phyloP scores from a whole-genome alignment of 1,140 invertebrate genomes.

The Anastatus disparis region DNA sequence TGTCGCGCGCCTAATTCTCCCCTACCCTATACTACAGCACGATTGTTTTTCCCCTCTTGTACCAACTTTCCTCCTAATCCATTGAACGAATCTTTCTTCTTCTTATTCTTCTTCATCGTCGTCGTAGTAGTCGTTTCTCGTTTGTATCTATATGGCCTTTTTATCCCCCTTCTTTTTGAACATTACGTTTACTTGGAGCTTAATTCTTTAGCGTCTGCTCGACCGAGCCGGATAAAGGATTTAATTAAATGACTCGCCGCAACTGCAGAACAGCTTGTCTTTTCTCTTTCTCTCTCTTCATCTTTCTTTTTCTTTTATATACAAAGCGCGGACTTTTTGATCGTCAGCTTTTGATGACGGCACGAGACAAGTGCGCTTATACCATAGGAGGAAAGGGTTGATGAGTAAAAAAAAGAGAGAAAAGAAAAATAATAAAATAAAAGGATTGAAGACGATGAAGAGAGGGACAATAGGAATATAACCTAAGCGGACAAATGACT shows the following conservation, averaged over 20 bases:
- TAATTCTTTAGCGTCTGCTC: constrained; percentile 40
- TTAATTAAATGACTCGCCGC: constrained; percentile 42
- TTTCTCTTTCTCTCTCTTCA: not conserved
- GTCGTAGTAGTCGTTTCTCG: not conserved
- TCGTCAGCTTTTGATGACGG: constrained; percentile 22
- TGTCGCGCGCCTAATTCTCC: constrained; percentile 34
- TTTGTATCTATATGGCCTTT: too few species aligned
- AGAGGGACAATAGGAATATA: not conserved
- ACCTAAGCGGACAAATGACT: constrained; percentile 35
- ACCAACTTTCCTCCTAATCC: constrained; percentile 18
- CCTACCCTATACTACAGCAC: not conserved
- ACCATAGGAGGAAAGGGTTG: not conserved
- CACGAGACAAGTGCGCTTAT: not conserved
- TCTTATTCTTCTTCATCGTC: constrained; percentile 12
- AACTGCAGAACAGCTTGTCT: not conserved
- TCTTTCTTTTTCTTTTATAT: not conserved
- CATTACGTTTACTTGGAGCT: not conserved
- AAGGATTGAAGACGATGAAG: constrained; percentile 2
- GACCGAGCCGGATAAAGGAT: constrained; percentile 41
- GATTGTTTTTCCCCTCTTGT: not conserved
- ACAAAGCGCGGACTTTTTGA: constrained; percentile 7
- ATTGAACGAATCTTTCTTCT: constrained; percentile 33
- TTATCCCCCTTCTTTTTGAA: too few species aligned
- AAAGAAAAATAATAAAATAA: not conserved
- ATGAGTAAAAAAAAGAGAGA: constrained; percentile 11